Percentiles rank a stretch among this genome's conserved stretches.
Conservation (phyloP, 2,113 vertebrate species). For the Epinephelus lanceolatus region DNA sequence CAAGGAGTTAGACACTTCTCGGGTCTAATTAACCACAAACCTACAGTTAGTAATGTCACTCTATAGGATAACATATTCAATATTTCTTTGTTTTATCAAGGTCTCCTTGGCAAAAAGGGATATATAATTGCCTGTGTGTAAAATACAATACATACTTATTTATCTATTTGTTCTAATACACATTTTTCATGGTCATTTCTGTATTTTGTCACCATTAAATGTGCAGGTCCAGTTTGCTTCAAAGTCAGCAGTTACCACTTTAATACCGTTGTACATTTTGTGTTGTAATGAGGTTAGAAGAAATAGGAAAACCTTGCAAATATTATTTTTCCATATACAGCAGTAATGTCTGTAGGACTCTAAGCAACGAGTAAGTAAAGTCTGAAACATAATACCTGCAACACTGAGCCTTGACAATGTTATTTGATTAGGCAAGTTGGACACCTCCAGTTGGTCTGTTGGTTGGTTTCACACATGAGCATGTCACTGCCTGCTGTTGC, state of each 20-base stretch:
- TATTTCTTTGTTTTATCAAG: not conserved
- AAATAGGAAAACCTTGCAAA: not conserved
- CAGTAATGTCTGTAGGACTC: no score
- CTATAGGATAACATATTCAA: not conserved
- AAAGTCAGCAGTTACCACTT: not conserved
- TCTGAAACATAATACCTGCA: not conserved
- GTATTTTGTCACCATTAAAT: not conserved
- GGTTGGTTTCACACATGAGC: not conserved
- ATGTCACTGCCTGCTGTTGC: not conserved
- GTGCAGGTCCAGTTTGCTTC: not conserved
- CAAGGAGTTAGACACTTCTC: not conserved
- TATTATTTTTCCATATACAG: not conserved
- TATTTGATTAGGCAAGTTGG: not conserved
- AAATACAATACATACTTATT: not conserved
- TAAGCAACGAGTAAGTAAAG: not conserved
- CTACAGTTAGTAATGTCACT: not conserved
- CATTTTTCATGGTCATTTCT: not conserved
- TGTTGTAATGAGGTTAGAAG: slow-evolving; percentile 5
- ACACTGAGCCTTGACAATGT: not conserved
- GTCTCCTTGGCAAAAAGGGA: not conserved
- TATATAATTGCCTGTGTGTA: not conserved
- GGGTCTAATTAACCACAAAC: not conserved
- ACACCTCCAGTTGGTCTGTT: not conserved
- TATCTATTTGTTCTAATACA: not conserved
- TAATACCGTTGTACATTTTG: not conserved